These are phyloP conservation scores for Thecocarcelia acutangulata DNA, from an alignment of 2,888 invertebrate genomes.

Conservation along the genomic window DNA sequence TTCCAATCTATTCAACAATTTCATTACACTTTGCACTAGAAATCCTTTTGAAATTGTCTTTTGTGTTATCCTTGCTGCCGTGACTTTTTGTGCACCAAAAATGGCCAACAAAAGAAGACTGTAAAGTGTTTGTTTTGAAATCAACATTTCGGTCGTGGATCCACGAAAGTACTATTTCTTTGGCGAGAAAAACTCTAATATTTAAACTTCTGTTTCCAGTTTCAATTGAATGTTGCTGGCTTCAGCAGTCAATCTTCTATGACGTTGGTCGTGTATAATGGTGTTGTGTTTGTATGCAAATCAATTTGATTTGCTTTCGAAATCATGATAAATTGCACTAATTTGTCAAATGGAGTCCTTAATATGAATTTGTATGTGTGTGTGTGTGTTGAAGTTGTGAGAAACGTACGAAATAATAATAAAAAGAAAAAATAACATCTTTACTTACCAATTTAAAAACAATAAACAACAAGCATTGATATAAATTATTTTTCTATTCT, in stretches of 20 bases:
- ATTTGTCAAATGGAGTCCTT: conserved; percentile 71
- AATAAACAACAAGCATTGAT: too few relatives aligned
- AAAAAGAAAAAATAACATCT: too few relatives aligned
- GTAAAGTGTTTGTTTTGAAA: conserved; percentile 69
- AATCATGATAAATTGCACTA: conserved; percentile 76
- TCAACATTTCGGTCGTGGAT: conserved; percentile 72
- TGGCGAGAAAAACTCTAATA: conserved; percentile 14
- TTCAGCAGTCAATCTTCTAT: not conserved
- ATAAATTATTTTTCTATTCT: too few relatives aligned
- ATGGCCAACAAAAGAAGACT: conserved; percentile 49
- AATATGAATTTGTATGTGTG: not conserved
- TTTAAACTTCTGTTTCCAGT: conserved; percentile 39
- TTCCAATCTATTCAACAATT: conserved; percentile 72
- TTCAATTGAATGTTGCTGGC: conserved; percentile 11
- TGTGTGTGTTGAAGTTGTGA: too few relatives aligned
- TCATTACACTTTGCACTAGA: conserved; percentile 72
- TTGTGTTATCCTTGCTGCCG: conserved; percentile 52
- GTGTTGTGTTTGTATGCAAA: conserved; percentile 61
- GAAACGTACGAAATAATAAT: too few relatives aligned
- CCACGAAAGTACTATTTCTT: conserved; percentile 50
- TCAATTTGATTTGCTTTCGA: conserved; percentile 73
- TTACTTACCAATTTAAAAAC: too few relatives aligned
- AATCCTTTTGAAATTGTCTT: conserved; percentile 63
- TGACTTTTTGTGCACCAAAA: conserved; percentile 23
- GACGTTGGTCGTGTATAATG: not conserved